A percentile compares a stretch with the other conserved stretches of the same genome.
phyloP scores from a whole-genome alignment of 1,140 invertebrate genomes.

The Metopolophium dirhodum region DNA sequence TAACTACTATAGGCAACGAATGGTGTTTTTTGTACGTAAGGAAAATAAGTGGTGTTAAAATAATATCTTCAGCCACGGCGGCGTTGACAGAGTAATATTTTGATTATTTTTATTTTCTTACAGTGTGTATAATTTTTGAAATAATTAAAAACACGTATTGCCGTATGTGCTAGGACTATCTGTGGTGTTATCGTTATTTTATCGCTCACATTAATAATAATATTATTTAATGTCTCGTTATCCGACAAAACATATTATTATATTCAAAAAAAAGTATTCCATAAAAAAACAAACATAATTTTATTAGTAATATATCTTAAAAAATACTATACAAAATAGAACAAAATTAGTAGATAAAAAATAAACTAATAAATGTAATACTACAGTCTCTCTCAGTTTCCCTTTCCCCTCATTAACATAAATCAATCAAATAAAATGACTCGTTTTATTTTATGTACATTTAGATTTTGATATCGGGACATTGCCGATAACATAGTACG shows the following conservation, averaged over 20 bases:
- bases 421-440: background rate
- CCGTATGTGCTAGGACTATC: background rate
- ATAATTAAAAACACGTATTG: background rate
- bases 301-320: background rate
- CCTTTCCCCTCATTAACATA: background rate
- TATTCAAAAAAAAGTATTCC: background rate
- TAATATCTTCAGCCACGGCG: background rate
- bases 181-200: background rate
- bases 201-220: background rate
- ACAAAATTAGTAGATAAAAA: background rate
- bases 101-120: background rate
- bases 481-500: background rate
- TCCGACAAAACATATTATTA: background rate
- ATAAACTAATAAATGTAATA: background rate
- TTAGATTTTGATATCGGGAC: background rate
- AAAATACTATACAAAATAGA: background rate
- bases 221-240: background rate
- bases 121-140: background rate
- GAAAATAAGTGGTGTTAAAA: background rate
- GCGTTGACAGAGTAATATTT: background rate
- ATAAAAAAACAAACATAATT: background rate
- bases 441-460: slow-evolving; percentile 34
- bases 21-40: background rate
- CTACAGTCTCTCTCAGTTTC: background rate
- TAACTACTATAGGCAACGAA: background rate